Evolutionary conservation across 2,888 invertebrate genomes (phyloP), one percentile per base, ranked within the genome.

Genomic region (Drosophila mulleri): DNA sequence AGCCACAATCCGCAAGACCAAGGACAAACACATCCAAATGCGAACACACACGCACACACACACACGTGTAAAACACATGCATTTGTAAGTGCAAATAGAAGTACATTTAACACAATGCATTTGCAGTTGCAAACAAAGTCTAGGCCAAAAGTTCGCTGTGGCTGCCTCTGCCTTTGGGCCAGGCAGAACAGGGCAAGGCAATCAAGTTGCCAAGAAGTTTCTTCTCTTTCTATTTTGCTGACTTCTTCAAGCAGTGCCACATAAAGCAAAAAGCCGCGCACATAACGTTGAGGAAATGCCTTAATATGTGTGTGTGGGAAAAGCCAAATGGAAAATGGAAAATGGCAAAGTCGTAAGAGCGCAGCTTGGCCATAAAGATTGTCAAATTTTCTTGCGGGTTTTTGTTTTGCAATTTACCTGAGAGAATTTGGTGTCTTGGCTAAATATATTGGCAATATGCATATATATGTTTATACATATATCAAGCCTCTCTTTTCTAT

Each of bases 91-190:
- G 58, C 23, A 68, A 32, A 56, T 32, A 18, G 35, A 67, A 47
- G 41, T 68, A 54, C 53, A 59, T 56, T 72, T 53, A 63, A 67
- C 65, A 67, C 65, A 69, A 76, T 76, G 67, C 77, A 71, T 70
- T 68, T 68, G 47, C 57, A 45, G 62, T 59, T 53, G 26, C 47
- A 56, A 58, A 61, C 58, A 78, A 75, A 61, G 75, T 74, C 79
- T 78, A 61, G 79, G 78, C 79, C 75, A 78, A 78, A 78, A 75
- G 75, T 78, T 78, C 79, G 74, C 53, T 57, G 45, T 14, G 37
- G 56, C 32, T 42, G 54, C 42, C 41, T 11, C 41, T 48, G 57
- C 14, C 6, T 23, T 23, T 14, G 45, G 32, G 32, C 8, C 41
- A 14, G 45, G 3, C 23, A 14, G 18, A 47, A 23, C 62, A 5